Percentiles rank a stretch among this genome's conserved stretches.
These are phyloP conservation scores for Spisula solida DNA, from an alignment of 2,888 invertebrate genomes.

Conservation along the genomic window DNA sequence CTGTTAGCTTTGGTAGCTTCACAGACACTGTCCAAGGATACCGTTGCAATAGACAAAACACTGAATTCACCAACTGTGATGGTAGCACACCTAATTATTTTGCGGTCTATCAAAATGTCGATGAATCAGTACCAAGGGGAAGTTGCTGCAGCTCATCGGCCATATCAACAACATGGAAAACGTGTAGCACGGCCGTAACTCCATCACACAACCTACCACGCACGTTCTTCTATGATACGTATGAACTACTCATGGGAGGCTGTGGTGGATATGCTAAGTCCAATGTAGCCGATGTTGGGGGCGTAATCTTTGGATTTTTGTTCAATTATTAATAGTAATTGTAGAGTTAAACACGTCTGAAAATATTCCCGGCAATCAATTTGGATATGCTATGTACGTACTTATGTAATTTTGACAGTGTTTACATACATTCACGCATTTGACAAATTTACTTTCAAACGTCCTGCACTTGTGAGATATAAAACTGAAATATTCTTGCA, in stretches of 20 bases:
- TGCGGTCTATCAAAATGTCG: background rate
- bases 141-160: background rate
- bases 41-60: background rate
- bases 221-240: background rate
- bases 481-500: no score
- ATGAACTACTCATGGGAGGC: constrained; percentile 21
- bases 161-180: background rate
- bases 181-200: background rate
- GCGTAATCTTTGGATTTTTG: background rate
- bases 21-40: background rate
- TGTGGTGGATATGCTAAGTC: background rate
- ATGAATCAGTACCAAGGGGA: background rate
- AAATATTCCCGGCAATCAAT: no score
- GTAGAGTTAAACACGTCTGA: no score
- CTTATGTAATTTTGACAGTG: no score
- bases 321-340: background rate
- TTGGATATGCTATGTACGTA: no score
- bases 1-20: background rate
- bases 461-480: no score
- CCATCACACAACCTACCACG: background rate
- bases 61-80: background rate
- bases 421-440: no score
- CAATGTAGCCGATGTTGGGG: background rate
- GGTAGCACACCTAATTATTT: constrained; percentile 5
- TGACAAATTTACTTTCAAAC: no score